These are phyloP conservation scores for Nemapogon koenigi DNA, from an alignment of 2,888 invertebrate species.

Conservation along the genomic window DNA sequence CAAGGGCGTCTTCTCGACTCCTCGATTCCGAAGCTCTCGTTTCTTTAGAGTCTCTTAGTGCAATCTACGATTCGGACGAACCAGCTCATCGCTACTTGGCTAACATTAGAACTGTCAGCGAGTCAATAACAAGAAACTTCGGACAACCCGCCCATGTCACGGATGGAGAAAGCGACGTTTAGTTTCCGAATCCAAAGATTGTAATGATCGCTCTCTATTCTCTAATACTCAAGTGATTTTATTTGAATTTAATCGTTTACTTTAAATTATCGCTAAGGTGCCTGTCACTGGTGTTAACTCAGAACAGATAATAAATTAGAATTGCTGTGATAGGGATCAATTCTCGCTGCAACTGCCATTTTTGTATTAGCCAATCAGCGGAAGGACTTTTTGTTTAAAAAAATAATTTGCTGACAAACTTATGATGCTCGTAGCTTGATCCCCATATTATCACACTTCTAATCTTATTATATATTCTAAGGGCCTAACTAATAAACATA, in stretches of 20 bases:
- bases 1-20: constrained; percentile 82
- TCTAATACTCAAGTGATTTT: constrained; percentile 5
- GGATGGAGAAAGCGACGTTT: constrained; percentile 72
- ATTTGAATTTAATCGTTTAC: too few species aligned
- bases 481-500: too few species aligned
- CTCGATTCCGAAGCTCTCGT: constrained; percentile 79
- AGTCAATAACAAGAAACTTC: constrained; percentile 78
- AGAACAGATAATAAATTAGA: too few species aligned
- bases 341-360: too few species aligned
- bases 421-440: too few species aligned
- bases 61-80: constrained; percentile 80
- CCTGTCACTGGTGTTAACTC: too few species aligned
- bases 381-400: too few species aligned
- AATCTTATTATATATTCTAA: too few species aligned
- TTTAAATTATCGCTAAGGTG: constrained; percentile 32
- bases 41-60: constrained; percentile 81
- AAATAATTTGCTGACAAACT: too few species aligned
- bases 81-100: constrained; percentile 70
- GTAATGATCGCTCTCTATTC: neutral
- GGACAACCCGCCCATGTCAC: constrained; percentile 72
- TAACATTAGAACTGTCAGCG: constrained; percentile 77
- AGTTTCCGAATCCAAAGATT: constrained; percentile 15
- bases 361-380: too few species aligned
- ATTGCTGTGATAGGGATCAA: too few species aligned
- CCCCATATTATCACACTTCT: too few species aligned